These are phyloP conservation scores for Pogonomyrmex barbatus DNA, from an alignment of 1,140 invertebrate genomes.

Conservation along the genomic window DNA sequence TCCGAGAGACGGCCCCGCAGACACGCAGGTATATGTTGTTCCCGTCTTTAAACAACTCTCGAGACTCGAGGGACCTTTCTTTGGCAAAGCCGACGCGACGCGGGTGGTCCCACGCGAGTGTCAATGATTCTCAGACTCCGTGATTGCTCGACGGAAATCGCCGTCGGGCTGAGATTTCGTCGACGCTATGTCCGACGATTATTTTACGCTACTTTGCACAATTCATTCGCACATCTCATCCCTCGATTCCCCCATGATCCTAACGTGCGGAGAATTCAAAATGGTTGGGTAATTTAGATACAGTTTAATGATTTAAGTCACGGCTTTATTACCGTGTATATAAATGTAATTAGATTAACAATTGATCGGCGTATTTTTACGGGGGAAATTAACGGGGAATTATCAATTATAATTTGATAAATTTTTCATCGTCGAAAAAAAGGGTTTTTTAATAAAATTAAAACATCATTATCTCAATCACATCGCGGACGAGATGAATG, in stretches of 20 bases:
- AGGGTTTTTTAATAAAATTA: not conserved
- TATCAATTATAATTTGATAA: not conserved
- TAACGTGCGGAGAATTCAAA: no score
- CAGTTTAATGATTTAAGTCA: not conserved
- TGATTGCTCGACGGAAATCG: constrained; percentile 54
- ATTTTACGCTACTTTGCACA: not conserved
- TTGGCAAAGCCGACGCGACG: constrained; percentile 69
- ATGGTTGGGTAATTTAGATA: not conserved
- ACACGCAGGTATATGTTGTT: constrained; percentile 81
- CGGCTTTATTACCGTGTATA: not conserved
- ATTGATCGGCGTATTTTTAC: not conserved
- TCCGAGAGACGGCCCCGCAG: constrained; percentile 64
- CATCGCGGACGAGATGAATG: not conserved
- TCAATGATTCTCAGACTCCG: constrained; percentile 71
- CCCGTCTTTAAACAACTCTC: constrained; percentile 76
- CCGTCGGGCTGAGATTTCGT: constrained; percentile 3
- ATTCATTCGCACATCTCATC: not conserved
- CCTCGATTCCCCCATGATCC: no score
- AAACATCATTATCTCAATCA: not conserved
- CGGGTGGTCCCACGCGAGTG: constrained; percentile 78
- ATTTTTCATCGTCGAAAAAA: not conserved
- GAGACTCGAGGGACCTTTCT: constrained; percentile 68
- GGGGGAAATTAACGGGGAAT: not conserved
- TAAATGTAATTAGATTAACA: no score
- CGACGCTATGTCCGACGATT: not conserved